phyloP scores from a whole-genome alignment of 2,888 invertebrate species.

The Oxycera nigricornis region DNA sequence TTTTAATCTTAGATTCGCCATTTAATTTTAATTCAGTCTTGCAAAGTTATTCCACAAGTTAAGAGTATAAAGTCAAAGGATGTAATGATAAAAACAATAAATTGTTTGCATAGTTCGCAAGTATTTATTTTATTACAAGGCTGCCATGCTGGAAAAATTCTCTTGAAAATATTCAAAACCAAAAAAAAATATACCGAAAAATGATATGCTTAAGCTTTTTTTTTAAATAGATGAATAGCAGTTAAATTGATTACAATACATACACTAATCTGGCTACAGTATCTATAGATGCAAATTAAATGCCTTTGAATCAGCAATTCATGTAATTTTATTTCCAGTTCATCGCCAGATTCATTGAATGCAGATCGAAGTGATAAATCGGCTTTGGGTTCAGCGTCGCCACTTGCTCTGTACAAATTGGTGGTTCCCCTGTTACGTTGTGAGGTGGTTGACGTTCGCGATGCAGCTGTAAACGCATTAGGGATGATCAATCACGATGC shows the following conservation, averaged over 20 bases:
- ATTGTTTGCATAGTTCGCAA: no score
- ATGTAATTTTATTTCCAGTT: slow-evolving; percentile 66
- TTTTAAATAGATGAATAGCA: not conserved
- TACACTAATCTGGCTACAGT: no score
- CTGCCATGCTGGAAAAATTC: no score
- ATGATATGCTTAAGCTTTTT: not conserved
- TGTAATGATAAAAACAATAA: no score
- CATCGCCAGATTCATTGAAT: slow-evolving; percentile 88
- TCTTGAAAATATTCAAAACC: not conserved
- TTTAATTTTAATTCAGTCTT: no score
- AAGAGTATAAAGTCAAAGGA: no score
- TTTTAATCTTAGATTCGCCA: no score
- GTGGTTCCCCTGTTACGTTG: slow-evolving; percentile 91
- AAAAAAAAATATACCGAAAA: not conserved
- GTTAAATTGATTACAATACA: not conserved
- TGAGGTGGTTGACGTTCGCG: slow-evolving; percentile 92
- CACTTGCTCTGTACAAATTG: slow-evolving; percentile 88
- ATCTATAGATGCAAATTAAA: not conserved
- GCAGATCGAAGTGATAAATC: slow-evolving; percentile 83
- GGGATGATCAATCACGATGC: slow-evolving; percentile 96
- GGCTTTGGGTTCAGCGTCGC: slow-evolving; percentile 73
- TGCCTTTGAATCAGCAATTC: not conserved
- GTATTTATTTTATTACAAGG: no score
- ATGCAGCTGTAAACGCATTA: slow-evolving; percentile 91
- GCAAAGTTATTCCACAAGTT: no score